Evolutionary conservation across 2,113 vertebrate genomes (phyloP), one percentile per base, ranked within the genome.

Genomic region (Bufo gargarizans): DNA sequence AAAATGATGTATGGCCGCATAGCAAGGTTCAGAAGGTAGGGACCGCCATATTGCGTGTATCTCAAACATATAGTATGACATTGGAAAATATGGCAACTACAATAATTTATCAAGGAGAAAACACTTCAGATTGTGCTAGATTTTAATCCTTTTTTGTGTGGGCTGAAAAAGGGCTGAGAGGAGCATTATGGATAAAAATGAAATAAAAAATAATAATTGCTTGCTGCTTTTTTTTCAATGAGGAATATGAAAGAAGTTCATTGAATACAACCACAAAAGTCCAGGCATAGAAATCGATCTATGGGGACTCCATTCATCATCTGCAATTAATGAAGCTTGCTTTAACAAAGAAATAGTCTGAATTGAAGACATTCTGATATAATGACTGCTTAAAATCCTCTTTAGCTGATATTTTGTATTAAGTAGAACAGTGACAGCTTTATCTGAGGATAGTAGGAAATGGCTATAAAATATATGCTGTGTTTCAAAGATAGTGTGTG

Each of bases 281-380:
- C 55, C 59, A 82, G 45, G 43, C 43, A 65, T 49, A 82, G 80
- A 82, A 82, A 82, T 82, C 56, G 65, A 82, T 82, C 80, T 82
- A 45, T 65, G 59, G 80, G 80, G 80, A 82, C 17, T 45, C 43
- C 45, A 82, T 82, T 82, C 80, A 82, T 65, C 59, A 65, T 59
- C 16, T 12, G 45, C 80, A 82, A 82, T 82, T 82, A 82, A 82
- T 82, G 59, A 82, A 63, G 17, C 58, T 49, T 9, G 0, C 43
- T 65, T 49, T 14, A 82, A 63, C 43, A 82, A 65, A 82, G 80
- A 65, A 82, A 82, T 49, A 65, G 58, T 6, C n/a, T 79, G n/a
- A 58, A 79, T 56, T 79, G 77, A 79, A 22, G 77, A 79, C 58
- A 56, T 55, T 78, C 11, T 22, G 20, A 78, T 79, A 56, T 58